Evolutionary conservation across 2,113 vertebrate genomes (phyloP).

Genomic region (Dicaeum eximium): DNA sequence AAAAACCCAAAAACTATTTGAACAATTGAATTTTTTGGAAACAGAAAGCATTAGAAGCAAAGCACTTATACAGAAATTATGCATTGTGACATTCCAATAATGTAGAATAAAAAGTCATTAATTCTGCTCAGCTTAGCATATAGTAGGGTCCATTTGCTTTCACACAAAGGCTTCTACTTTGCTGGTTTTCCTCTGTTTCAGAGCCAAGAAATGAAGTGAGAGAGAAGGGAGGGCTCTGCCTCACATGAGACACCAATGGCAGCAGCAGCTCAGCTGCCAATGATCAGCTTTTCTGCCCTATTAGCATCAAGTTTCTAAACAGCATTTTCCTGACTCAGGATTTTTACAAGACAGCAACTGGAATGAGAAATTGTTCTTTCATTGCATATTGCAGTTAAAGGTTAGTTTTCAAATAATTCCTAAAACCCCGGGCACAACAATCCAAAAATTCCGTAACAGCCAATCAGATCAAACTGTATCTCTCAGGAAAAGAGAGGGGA

Average conservation of each 20-base stretch:
- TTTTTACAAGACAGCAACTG: background rate
- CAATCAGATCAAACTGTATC: background rate
- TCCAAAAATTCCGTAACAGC: background rate
- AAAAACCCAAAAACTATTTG: background rate
- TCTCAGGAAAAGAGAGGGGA: background rate
- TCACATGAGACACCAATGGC: background rate
- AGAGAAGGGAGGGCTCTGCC: background rate
- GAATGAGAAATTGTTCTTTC: background rate
- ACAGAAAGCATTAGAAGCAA: background rate
- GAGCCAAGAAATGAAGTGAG: constrained; percentile 29
- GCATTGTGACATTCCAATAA: background rate
- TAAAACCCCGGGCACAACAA: background rate
- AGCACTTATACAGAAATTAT: background rate
- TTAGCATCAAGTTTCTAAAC: background rate
- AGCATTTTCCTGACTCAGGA: background rate
- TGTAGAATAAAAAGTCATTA: background rate
- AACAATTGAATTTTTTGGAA: background rate
- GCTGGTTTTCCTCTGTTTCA: background rate
- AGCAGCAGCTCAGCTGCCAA: background rate
- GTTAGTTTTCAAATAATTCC: background rate
- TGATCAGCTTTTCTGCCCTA: background rate
- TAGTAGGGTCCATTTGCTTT: background rate
- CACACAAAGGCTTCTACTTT: constrained; percentile 19
- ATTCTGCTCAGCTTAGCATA: background rate
- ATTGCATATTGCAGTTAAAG: background rate